phyloP scores from a whole-genome alignment of 2,888 invertebrate genomes.

The Pandemis corylana region DNA sequence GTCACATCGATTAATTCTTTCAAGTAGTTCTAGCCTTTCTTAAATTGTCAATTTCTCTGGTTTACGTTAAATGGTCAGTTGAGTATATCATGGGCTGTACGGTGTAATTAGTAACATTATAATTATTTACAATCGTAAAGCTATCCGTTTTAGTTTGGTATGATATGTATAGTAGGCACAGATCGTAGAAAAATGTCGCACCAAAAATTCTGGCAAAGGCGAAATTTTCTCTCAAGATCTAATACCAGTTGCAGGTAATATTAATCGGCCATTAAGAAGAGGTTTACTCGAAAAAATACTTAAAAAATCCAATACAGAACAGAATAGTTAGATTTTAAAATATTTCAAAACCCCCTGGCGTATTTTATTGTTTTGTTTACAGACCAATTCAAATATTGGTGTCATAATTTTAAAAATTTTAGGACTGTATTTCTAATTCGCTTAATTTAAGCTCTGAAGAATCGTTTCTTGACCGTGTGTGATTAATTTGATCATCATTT shows the following conservation, averaged over 20 bases:
- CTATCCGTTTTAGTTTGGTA: conserved; percentile 61
- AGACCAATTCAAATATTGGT: background rate
- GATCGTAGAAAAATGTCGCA: background rate
- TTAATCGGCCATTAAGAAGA: background rate
- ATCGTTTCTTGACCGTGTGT: too few relatives aligned
- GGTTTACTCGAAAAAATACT: background rate
- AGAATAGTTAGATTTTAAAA: background rate
- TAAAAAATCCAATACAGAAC: background rate
- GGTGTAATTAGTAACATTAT: conserved; percentile 49
- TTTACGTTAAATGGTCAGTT: background rate
- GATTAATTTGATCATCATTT: too few relatives aligned
- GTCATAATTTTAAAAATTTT: too few relatives aligned
- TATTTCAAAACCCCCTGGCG: conserved; percentile 20
- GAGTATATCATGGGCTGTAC: background rate
- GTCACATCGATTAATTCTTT: too few relatives aligned
- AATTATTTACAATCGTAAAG: conserved; percentile 48
- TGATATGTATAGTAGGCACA: conserved; percentile 52
- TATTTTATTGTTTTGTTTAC: conserved; percentile 16
- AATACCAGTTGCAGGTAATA: background rate
- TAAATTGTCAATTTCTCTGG: background rate
- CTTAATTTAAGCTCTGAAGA: too few relatives aligned
- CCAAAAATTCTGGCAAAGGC: background rate
- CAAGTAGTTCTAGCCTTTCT: background rate
- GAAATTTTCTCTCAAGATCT: background rate
- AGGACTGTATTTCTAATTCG: too few relatives aligned